Evolutionary conservation across 2,797 vertebrate genomes (phyloP), one percentile per base, ranked within the genome.

Genomic region (Aeoliscus strigatus): DNA sequence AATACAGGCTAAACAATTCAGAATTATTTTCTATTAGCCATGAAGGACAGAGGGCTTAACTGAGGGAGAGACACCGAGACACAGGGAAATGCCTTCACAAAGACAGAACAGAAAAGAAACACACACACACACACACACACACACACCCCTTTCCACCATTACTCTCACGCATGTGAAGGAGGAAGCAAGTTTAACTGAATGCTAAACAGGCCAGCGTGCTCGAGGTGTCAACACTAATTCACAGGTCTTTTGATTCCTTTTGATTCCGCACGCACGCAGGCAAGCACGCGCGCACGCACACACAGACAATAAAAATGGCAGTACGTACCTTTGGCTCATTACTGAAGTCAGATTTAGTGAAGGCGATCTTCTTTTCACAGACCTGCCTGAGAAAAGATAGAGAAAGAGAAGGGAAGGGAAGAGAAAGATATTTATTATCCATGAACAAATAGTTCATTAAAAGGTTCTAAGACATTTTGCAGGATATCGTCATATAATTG

Each of bases 281-380:
- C 16, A 29, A 33, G 27, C n/a, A 30, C 54, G 39, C 45, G 56
- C 17, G 32, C 39, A 16, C 25, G 17, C 14, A 18, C 38, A 14
- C 28, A 24, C 30, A 9, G 10, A 3, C 13, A 17, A 11, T 25
- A 40, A 27, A 44, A 38, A 53, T n/a, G 27, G 5, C 39, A 27
- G 41, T 33, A 63, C 56, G 5, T 29, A 82, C 81, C 79, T 81
- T 81, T 75, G 64, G 61, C 64, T 82, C 78, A 76, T 77, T 58
- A 61, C 74, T 56, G 64, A 42, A 27, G 61, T 61, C 30, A 16
- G 50, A 47, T 47, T 16, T 13, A 51, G 51, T 37, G 51, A 54
- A 27, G 30, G 29, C 38, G 51, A 39, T 30, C 39, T 9, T 58
- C 44, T 33, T 62, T 45, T 36, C 50, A 44, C 61, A 42, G 41